Evolutionary conservation across 1,140 invertebrate species (phyloP), one percentile per base, ranked within the genome.

Genomic region (Ceratina calcarata): DNA sequence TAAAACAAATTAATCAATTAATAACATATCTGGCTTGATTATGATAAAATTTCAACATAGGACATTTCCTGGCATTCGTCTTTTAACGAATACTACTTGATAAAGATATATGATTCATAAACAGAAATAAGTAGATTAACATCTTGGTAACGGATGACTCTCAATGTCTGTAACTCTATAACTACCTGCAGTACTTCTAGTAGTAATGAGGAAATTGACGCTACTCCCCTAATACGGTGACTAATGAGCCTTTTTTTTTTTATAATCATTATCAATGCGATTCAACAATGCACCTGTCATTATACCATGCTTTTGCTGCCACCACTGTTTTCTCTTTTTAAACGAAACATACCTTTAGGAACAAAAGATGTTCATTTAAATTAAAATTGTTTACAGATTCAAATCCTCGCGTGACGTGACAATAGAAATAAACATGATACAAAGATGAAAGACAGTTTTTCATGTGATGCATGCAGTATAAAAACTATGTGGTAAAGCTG

Each of bases 131-230:
- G 37, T 60, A 83, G 60, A 84, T 72, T 78, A 87, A 85, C 72
- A 78, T 69, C 60, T 83, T 27, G 69, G 70, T 88, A 89, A 85
- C 80, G 84, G 83, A 83, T 61, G 51, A 66, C 71, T 75, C 27
- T 83, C 61, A 32, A 67, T 77, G 18, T 67, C 81, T 84, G 82
- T 32, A 84, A 72, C 16, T 66, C 76, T 87, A 85, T 60, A 49
- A 68, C 81, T 88, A 86, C 69, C 78, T 82, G 79, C 55, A 70
- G 60, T 82, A 87, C 71, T 75, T 74, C 27, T 84, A 81, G 51
- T 86, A 69, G 37, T 87, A 83, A 81, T 75, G 32, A 74, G 80
- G 86, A 88, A 82, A 74, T 79, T 85, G 70, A 80, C 76, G 73
- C 83, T 87, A 88, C 79, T 75, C 37, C 73, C 69, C 80, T 72